These are phyloP conservation scores for Bradypodion pumilum DNA, from an alignment of 2,797 vertebrate species.

Conservation along the genomic window DNA sequence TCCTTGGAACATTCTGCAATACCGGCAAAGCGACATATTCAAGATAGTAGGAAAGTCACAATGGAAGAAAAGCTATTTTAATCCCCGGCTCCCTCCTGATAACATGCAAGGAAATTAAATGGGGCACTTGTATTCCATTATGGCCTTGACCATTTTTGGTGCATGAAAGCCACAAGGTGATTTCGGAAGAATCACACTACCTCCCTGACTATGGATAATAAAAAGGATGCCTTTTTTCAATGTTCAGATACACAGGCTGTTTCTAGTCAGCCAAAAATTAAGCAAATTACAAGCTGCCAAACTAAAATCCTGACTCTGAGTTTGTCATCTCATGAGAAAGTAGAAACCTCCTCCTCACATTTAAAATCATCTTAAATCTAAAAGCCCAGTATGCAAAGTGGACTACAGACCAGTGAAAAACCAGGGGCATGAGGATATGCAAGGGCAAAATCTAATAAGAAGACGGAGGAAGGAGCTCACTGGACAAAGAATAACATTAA, in stretches of 20 bases:
- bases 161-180: background rate
- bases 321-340: background rate
- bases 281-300: background rate
- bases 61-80: constrained; percentile 45
- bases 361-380: background rate
- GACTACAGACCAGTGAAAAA: too few species aligned
- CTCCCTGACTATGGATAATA: background rate
- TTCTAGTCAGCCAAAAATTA: background rate
- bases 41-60: constrained; percentile 7
- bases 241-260: background rate
- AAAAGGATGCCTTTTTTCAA: background rate
- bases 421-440: too few species aligned
- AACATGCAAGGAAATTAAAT: constrained; percentile 30
- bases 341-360: background rate
- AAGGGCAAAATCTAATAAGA: too few species aligned
- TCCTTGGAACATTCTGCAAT: constrained; percentile 44
- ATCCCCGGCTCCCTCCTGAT: background rate
- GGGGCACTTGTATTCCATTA: background rate
- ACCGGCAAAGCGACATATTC: background rate
- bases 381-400: too few species aligned
- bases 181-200: background rate
- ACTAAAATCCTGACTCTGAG: background rate
- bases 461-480: too few species aligned
- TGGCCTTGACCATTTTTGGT: background rate
- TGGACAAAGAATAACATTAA: too few species aligned